Evolutionary conservation across 2,797 vertebrate genomes (phyloP), one percentile per base, ranked within the genome.

Genomic region (Bucorvus abyssinicus): DNA sequence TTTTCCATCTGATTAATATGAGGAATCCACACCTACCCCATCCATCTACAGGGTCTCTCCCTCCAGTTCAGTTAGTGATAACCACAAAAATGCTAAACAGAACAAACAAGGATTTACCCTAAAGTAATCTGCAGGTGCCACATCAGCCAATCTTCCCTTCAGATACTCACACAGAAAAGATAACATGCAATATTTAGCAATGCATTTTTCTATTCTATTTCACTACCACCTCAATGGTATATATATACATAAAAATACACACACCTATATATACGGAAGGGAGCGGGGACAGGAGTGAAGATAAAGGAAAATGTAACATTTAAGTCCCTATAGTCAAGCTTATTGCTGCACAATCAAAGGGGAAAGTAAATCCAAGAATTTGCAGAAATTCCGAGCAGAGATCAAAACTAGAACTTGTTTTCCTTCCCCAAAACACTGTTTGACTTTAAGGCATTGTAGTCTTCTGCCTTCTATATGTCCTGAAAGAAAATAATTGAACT

Each of bases 131-230:
- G 89, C 93, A 97, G 96, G 96, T 96, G 93, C 89, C 89, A 86
- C 92, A 97, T 97, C 95, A 95, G 91, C 85, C 96, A 89, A 96
- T 96, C 96, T 97, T 67, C 94, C 96, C 95, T 95, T 96, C 94
- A 93, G 94, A 96, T 55, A 93, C 84, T 79, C 93, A 85, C 3
- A 60, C 27, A 89, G 93, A 45, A 96, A 81, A 96, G 93, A 97
- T 97, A 97, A 96, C 94, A 61, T 42, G 53, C 84, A 79, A 77
- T 76, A 92, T 93, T 96, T 83, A 94, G 95, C 90, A 89, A 92
- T 63, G 87, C 81, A 68, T 77, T 92, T 96, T 84, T 78, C 96
- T 88, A 32, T 84, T 96, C 96, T 86, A 10, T 88, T 94, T 82
- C 88, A 42, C 60, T 73, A 19, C 74, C 53, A 84, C 80, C 76